phyloP scores from a whole-genome alignment of 2,797 vertebrate genomes.

The Thripadectes ignobilis region DNA sequence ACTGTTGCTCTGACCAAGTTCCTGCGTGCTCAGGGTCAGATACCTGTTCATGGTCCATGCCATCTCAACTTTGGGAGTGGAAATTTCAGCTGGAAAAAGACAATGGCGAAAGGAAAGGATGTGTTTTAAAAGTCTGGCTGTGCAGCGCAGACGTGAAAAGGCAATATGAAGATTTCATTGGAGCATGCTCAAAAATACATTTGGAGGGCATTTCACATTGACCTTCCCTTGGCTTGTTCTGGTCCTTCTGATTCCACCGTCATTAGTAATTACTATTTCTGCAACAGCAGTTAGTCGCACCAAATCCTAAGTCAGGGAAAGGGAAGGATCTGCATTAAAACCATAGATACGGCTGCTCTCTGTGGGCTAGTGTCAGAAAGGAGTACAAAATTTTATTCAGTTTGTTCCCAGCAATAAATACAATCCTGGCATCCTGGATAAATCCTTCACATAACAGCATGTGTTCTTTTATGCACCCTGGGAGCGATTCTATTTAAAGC shows the following conservation, averaged over 20 bases:
- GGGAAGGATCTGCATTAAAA: not conserved
- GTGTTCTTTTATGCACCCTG: constrained; percentile 49
- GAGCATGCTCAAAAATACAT: not conserved
- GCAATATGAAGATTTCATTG: not conserved
- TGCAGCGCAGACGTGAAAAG: not conserved
- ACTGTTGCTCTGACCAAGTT: not conserved
- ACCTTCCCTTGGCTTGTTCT: not conserved
- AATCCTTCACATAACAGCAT: constrained; percentile 40
- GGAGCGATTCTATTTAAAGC: constrained; percentile 53
- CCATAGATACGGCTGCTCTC: not conserved
- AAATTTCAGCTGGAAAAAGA: not conserved
- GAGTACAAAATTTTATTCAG: constrained; percentile 53
- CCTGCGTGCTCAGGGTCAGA: fast-evolving
- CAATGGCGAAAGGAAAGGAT: not conserved
- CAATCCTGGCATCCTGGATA: constrained; percentile 42
- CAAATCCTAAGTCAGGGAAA: not conserved
- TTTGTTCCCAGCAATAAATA: constrained; percentile 55
- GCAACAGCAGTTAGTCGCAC: not conserved
- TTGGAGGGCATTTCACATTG: not conserved
- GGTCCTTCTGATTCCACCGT: not conserved
- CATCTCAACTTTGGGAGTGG: not conserved
- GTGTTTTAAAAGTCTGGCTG: not conserved
- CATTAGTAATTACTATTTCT: not conserved
- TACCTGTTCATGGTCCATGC: not conserved
- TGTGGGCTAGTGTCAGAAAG: constrained; percentile 23